These are phyloP conservation scores for Hormaphis cornu DNA, from an alignment of 1,140 invertebrate species.

Conservation along the genomic window DNA sequence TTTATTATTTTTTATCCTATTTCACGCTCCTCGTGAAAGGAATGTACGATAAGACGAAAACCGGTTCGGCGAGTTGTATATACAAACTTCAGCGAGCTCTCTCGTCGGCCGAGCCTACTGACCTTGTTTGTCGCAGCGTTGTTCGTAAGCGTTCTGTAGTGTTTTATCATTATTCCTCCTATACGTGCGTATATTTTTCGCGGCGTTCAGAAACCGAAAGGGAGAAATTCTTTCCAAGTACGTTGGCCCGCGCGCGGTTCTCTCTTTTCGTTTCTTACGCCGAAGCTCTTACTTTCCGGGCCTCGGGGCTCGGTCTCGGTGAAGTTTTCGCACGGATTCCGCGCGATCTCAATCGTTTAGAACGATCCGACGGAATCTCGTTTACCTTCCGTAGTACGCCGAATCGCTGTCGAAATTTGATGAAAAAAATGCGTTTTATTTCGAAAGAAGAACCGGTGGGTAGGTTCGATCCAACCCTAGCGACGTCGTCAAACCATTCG, in stretches of 20 bases:
- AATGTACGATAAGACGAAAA: not conserved
- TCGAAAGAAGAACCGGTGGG: too few relatives aligned
- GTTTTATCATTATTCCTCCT: too few relatives aligned
- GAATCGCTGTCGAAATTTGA: too few relatives aligned
- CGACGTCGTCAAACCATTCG: too few relatives aligned
- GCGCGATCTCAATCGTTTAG: too few relatives aligned
- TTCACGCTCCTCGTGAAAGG: conserved; percentile 24
- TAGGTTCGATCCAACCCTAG: too few relatives aligned
- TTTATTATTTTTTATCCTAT: too few relatives aligned
- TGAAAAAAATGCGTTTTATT: too few relatives aligned
- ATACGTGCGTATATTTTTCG: too few relatives aligned
- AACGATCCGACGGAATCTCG: too few relatives aligned
- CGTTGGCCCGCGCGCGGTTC: not conserved
- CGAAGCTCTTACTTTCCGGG: conserved; percentile 16
- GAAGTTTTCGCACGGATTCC: not conserved
- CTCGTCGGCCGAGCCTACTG: conserved; percentile 16
- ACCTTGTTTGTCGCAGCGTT: conserved; percentile 9
- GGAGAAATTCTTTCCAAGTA: conserved; percentile 17
- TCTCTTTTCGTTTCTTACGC: not conserved
- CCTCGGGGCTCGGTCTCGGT: not conserved
- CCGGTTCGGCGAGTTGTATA: conserved; percentile 3
- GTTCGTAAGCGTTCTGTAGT: too few relatives aligned
- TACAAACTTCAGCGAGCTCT: not conserved
- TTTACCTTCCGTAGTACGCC: too few relatives aligned
- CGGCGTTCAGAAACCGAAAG: conserved; percentile 22